These are phyloP conservation scores for Anguilla marmorata DNA, from an alignment of 2,797 vertebrate genomes.

Conservation along the genomic window DNA sequence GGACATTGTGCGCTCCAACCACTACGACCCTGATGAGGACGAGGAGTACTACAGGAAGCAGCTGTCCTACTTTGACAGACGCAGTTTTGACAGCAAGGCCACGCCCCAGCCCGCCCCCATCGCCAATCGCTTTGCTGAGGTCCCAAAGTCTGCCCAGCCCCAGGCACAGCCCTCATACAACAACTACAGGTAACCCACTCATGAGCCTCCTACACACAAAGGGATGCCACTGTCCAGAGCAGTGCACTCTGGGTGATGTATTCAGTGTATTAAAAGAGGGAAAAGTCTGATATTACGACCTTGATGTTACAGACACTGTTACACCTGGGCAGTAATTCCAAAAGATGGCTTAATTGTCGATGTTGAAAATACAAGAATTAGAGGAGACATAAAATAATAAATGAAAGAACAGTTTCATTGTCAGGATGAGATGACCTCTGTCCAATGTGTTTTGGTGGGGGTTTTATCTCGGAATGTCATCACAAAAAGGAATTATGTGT, in stretches of 20 bases:
- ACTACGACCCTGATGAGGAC: conserved; percentile 91
- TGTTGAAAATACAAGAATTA: neutral
- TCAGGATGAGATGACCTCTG: neutral
- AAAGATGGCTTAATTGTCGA: neutral
- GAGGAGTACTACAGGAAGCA: conserved; percentile 97
- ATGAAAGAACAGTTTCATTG: neutral
- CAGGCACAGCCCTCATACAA: conserved; percentile 79
- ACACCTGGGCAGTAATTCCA: neutral
- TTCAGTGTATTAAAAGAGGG: too few species aligned
- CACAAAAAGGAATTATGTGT: neutral
- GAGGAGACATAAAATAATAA: neutral
- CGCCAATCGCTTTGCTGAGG: conserved; percentile 68
- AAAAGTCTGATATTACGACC: neutral
- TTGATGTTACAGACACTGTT: neutral
- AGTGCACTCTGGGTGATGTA: conserved; percentile 1
- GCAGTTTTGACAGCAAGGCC: conserved; percentile 82
- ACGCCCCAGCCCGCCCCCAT: conserved; percentile 49
- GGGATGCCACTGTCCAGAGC: neutral
- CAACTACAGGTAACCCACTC: conserved; percentile 80
- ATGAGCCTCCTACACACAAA: neutral
- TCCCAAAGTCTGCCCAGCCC: conserved; percentile 66
- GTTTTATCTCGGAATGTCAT: neutral
- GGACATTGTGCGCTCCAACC: conserved; percentile 91
- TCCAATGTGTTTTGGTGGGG: neutral
- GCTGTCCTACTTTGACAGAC: conserved; percentile 92